Evolutionary conservation across 2,797 vertebrate species (phyloP), one percentile per base, ranked within the genome.

Genomic region (Craterocephalus amniculus): DNA sequence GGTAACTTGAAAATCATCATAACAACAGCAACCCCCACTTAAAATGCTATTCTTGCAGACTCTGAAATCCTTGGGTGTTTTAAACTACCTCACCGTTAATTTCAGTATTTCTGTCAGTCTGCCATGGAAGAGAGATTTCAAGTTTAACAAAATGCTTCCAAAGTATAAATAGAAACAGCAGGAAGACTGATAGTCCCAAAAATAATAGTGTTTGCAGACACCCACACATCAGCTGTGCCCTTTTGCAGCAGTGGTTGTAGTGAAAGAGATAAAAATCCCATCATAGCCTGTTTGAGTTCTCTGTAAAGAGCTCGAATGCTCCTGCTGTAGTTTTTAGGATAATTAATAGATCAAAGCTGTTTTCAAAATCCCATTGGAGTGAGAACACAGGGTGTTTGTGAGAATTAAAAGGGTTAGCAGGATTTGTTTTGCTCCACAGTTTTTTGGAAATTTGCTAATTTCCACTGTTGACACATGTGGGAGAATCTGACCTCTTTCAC

Each of bases 131-230:
- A 29, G 49, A 76, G 56, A 29, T 58, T 36, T 31, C 2, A 52
- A 83, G 68, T 80, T 79, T 57, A 82, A 76, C 68, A 85, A 83
- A 81, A 63, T 68, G 69, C 61, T 55, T 12, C 45, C 24, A 24
- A 79, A 85, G 54, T 86, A 83, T 80, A 82, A 90, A 89, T 86
- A 81, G 78, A 43, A 84, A 70, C 80, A 80, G 79, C 76, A 85
- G 80, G 79, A 83, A 69, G 78, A 77, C 67, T 35, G 68, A 70
- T 38, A 61, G 67, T 72, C 71, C 66, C 79, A 38, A 61, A 88
- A 87, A 83, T 70, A 52, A 83, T 78, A 60, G 74, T 48, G 75
- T 63, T 78, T 70, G 69, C 55, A 58, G 76, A 79, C 63, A 14
- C 84, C 88, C 74, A 88, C 87, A 26, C 79, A 74, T 81, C 74